These are phyloP conservation scores for Pseudomugil gertrudae DNA, from an alignment of 2,797 vertebrate species.

Conservation along the genomic window DNA sequence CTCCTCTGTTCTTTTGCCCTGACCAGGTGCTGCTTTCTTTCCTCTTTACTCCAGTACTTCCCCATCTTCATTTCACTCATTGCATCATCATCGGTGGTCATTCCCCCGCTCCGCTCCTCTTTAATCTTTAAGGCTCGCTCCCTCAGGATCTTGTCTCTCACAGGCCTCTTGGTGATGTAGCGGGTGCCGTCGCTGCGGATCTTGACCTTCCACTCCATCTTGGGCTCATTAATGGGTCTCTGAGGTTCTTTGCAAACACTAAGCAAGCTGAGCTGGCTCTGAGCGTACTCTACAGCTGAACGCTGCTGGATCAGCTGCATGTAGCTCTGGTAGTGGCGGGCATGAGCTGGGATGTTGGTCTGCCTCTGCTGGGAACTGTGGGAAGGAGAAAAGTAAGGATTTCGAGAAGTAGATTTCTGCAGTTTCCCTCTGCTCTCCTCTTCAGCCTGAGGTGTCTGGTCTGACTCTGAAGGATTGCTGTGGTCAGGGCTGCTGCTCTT, in stretches of 20 bases:
- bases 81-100: constrained; percentile 95
- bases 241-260: constrained; percentile 88
- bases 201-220: constrained; percentile 98
- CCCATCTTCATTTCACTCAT: constrained; percentile 99
- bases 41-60: constrained; percentile 97
- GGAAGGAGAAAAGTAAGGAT: constrained; percentile 92
- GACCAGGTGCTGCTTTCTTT: constrained; percentile 93
- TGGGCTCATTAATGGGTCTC: constrained; percentile 82
- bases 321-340: constrained; percentile 96
- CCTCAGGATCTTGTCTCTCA: constrained; percentile 92
- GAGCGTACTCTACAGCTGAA: constrained; percentile 92
- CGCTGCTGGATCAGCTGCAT: constrained; percentile 97
- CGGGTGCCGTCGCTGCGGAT: constrained; percentile 93
- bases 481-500: constrained; percentile 83
- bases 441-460: constrained; percentile 77
- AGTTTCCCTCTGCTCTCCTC: constrained; percentile 75
- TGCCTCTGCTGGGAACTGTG: constrained; percentile 89
- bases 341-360: constrained; percentile 89
- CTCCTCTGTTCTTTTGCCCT: constrained; percentile 93
- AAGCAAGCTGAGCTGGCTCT: constrained; percentile 94
- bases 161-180: constrained; percentile 96
- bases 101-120: constrained; percentile 93
- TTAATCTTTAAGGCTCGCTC: constrained; percentile 97
- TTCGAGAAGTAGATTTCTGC: constrained; percentile 73
- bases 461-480: constrained; percentile 75